Percentiles rank a stretch among this genome's conserved stretches.
These are phyloP conservation scores for Varecia variegata DNA, from an alignment of 2,797 vertebrate species.

Conservation along the genomic window DNA sequence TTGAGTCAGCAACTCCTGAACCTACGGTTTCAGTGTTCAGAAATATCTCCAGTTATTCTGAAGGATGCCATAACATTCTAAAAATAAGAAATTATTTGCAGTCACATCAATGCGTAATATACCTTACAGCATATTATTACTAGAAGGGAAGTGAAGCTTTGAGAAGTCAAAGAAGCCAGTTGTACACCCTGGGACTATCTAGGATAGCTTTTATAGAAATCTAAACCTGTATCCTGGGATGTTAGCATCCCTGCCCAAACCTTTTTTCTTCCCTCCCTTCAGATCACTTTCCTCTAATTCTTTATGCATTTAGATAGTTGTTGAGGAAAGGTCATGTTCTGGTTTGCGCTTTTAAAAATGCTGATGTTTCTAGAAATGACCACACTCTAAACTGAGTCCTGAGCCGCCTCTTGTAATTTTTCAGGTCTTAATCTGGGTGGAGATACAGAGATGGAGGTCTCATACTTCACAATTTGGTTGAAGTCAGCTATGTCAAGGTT, in stretches of 20 bases:
- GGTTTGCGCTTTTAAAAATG: slow-evolving; percentile 8
- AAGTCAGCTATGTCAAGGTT: neutral
- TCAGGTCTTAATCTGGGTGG: neutral
- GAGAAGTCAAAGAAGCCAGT: neutral
- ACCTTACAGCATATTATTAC: neutral
- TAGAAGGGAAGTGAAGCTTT: neutral
- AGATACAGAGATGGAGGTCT: neutral
- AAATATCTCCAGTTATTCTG: neutral
- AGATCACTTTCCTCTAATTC: neutral
- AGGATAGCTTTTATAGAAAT: neutral
- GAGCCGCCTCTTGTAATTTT: neutral
- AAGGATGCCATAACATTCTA: neutral
- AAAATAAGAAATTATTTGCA: slow-evolving; percentile 6
- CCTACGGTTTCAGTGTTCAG: neutral
- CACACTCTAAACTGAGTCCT: neutral
- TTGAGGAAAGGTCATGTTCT: neutral
- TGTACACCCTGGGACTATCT: neutral
- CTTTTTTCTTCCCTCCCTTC: neutral
- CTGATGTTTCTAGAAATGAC: neutral
- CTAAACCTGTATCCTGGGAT: neutral
- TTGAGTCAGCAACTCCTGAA: neutral
- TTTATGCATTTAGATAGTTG: neutral
- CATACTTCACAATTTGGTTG: neutral
- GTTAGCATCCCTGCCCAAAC: neutral
- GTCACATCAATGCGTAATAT: neutral